Percentiles rank a stretch among this genome's conserved stretches.
Conservation (phyloP, 2,797 vertebrate genomes). For the Ibycter americanus region DNA sequence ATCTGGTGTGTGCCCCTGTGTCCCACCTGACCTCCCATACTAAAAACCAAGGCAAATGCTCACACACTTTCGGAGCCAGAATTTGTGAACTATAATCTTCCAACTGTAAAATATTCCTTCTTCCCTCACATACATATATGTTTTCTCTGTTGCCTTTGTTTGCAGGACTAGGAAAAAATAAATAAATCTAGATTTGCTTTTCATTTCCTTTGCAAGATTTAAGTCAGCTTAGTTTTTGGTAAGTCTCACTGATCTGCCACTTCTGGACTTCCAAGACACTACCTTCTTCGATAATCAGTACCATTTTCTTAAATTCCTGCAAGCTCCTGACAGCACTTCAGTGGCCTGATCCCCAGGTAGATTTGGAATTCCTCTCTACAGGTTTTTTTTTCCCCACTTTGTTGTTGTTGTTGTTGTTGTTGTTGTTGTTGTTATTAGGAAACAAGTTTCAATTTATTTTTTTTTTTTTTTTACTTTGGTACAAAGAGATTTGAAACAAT, state of each 20-base stretch:
- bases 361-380: neutral
- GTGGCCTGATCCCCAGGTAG: neutral
- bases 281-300: neutral
- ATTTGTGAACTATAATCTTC: neutral
- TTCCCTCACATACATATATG: rapidly evolving
- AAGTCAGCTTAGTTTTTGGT: neutral
- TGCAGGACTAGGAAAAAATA: neutral
- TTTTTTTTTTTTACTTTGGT: neutral
- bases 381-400: neutral
- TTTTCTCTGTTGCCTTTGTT: neutral
- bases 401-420: neutral
- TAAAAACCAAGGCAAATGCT: neutral
- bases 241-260: neutral
- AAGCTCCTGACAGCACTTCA: neutral
- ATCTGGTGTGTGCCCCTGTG: rapidly evolving
- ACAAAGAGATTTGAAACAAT: neutral
- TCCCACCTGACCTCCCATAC: neutral
- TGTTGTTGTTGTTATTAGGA: neutral
- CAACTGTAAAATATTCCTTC: neutral
- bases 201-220: neutral
- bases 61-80: neutral
- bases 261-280: neutral
- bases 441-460: neutral
- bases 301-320: neutral
- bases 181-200: neutral